Evolutionary conservation across 2,888 invertebrate species (phyloP).

Genomic region (Gari tellinella): DNA sequence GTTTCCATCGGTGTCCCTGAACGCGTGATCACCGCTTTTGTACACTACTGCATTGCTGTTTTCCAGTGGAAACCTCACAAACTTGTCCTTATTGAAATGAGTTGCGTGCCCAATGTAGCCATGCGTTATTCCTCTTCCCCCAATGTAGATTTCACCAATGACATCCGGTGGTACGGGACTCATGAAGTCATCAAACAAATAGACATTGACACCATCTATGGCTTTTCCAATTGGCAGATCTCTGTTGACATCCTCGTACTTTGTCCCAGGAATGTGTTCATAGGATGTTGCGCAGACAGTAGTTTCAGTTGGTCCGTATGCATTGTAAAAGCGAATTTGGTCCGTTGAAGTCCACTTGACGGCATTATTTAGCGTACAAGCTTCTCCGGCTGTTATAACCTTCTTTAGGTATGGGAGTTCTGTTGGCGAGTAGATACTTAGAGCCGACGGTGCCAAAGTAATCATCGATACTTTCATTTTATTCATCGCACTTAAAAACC

Average conservation of each 20-base stretch:
- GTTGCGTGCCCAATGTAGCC: conserved; percentile 90
- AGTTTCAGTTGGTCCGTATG: conserved; percentile 96
- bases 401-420: conserved; percentile 86
- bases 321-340: conserved; percentile 90
- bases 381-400: conserved; percentile 96
- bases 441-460: conserved; percentile 92
- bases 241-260: conserved; percentile 82
- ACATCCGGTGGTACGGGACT: conserved; percentile 90
- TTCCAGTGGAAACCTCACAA: conserved; percentile 62
- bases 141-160: conserved; percentile 92
- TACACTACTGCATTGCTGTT: conserved; percentile 86
- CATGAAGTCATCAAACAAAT: conserved; percentile 90
- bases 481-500: conserved; percentile 89
- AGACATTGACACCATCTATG: conserved; percentile 92
- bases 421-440: conserved; percentile 86
- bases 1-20: conserved; percentile 88
- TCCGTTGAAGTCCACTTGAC: conserved; percentile 90
- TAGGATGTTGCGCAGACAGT: conserved; percentile 96
- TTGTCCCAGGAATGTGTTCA: conserved; percentile 85
- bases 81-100: conserved; percentile 85
- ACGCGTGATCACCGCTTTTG: conserved; percentile 94
- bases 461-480: conserved; percentile 85
- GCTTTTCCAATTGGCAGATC: conserved; percentile 94
- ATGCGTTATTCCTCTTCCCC: conserved; percentile 91
- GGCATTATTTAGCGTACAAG: conserved; percentile 89